Conservation (phyloP, 2,113 vertebrate species). For the Corvus cornix region DNA sequence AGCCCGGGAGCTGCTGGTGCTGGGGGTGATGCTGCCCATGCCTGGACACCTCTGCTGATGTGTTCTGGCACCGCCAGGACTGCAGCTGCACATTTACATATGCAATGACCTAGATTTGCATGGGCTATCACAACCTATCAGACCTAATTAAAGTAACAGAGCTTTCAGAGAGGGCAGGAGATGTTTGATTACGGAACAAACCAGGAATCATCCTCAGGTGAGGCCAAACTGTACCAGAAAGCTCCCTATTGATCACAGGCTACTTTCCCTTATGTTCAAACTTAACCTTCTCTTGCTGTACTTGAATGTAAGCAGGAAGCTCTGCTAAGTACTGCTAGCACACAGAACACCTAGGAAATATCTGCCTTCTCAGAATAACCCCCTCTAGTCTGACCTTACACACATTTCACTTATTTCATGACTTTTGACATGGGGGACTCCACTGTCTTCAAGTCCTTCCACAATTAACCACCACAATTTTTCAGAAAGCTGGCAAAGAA, state of each 20-base stretch:
- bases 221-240: neutral
- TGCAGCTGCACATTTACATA: conserved; percentile 91
- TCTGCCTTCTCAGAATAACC: fast-evolving
- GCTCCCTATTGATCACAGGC: neutral
- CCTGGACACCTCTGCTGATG: conserved; percentile 77
- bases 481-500: neutral
- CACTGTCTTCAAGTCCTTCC: neutral
- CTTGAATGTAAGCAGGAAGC: fast-evolving
- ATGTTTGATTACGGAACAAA: neutral
- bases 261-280: fast-evolving
- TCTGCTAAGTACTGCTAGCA: neutral
- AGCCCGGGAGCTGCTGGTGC: conserved; percentile 30
- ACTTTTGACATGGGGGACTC: neutral
- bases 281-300: neutral
- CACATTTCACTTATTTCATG: neutral
- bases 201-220: neutral
- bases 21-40: conserved; percentile 74
- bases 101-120: conserved; percentile 90
- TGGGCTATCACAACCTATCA: conserved; percentile 82
- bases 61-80: conserved; percentile 77
- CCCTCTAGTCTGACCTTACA: neutral
- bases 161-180: conserved; percentile 41
- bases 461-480: neutral
- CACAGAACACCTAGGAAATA: neutral
- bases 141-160: conserved; percentile 79